Evolutionary conservation across 1,140 invertebrate genomes (phyloP).

Genomic region (Anthonomus grandis): DNA sequence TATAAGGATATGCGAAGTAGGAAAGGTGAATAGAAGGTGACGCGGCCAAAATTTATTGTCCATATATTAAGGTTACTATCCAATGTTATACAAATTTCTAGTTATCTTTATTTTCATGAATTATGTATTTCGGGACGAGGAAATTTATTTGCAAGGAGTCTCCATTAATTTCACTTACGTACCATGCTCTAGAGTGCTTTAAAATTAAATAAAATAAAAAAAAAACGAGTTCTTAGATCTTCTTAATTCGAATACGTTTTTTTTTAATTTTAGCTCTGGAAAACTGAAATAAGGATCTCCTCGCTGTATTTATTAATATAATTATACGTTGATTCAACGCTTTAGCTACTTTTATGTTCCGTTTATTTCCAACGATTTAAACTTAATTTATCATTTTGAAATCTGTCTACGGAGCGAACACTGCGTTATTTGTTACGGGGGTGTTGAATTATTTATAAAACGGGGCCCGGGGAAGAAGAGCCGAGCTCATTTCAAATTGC

Average conservation of each 20-base stretch:
- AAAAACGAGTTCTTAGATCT: too few species aligned
- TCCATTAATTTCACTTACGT: constrained; percentile 12
- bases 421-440: constrained; percentile 26
- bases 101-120: constrained; percentile 24
- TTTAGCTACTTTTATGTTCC: too few species aligned
- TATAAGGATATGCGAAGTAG: constrained; percentile 16
- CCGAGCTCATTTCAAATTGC: constrained; percentile 25
- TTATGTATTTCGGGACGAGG: constrained; percentile 12
- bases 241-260: too few species aligned
- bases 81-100: constrained; percentile 21
- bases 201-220: too few species aligned
- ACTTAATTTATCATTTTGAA: constrained; percentile 27
- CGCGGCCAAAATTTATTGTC: constrained; percentile 16
- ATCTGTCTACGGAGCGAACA: constrained; percentile 23
- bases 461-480: constrained; percentile 11
- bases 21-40: constrained; percentile 20
- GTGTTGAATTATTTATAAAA: constrained; percentile 27
- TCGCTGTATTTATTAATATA: too few species aligned
- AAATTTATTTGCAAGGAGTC: constrained; percentile 8
- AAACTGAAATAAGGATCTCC: too few species aligned
- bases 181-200: too few species aligned
- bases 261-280: too few species aligned
- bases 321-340: too few species aligned
- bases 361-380: constrained; percentile 21
- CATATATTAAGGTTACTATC: constrained; percentile 23